Base-by-base conservation (phyloP, 2,888 invertebrate genomes). In the Brachypalpus laphriformis region DNA sequence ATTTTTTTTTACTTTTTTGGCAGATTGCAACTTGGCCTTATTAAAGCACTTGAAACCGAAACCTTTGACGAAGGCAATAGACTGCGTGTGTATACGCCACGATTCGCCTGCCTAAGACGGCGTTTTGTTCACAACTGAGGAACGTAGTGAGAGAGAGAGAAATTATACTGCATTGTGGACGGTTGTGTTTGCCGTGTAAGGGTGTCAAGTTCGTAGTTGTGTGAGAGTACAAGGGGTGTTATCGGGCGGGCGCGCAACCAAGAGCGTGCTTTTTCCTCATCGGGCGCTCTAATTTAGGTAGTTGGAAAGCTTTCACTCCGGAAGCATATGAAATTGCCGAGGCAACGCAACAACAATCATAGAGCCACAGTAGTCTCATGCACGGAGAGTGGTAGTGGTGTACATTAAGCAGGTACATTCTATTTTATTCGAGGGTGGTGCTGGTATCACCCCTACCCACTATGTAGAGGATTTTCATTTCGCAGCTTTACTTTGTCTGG, bases 121-220 rank as follows among this genome's bases (percentile, higher is more conserved):
- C 57, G 81, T 76, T 81, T 76, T 75, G 14, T 70, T 76, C 75
- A 76, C 80, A 81, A 85, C 85, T 85, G 71, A 75, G 20, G 42
- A 57, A 31, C 28, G 11, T 3, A 37, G 40, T 16, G 61, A 22
- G 51, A 68, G 75, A 75, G 75, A 66, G 72, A 61, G 66, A 28
- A 71, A 71, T 76, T 85, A 70, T 81, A 85, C 85, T 85, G 85
- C 85, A 85, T 75, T 71, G 75, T 76, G 61, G 59, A 66, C 66
- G 59, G 70, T 75, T 63, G 78, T 83, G 68, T 66, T 83, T 83
- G 78, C 61, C 72, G 78, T 85, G 66, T 74, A 45, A 66, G 85
- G 75, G 80, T 85, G 81, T 85, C 76, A 85, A 76, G 81, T 76
- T 85, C 80, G 81, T 75, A 76, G 80, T 75, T 80, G 85, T 76